Evolutionary conservation across 2,888 invertebrate genomes (phyloP).

Genomic region (Drosophila rubida): DNA sequence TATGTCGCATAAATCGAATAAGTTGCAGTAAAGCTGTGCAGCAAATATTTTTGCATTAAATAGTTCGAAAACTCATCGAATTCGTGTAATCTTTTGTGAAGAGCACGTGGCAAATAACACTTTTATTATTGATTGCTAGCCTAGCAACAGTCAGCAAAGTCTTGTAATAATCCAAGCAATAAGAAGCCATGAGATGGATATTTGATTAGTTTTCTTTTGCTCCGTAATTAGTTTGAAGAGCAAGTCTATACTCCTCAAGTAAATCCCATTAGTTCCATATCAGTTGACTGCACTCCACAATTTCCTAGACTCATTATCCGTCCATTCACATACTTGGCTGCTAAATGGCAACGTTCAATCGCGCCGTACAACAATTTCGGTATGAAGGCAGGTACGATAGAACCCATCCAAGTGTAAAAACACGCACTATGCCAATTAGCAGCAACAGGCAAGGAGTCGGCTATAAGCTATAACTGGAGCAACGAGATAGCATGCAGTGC

Average conservation of each 20-base stretch:
- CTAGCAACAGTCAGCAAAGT: neutral
- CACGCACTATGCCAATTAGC: constrained; percentile 74
- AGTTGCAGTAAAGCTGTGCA: too few relatives aligned
- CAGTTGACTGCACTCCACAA: constrained; percentile 25
- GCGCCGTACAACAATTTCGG: constrained; percentile 20
- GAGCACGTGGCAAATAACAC: neutral
- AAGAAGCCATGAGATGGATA: neutral
- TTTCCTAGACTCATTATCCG: constrained; percentile 34
- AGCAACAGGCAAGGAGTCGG: constrained; percentile 63
- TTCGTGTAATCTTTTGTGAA: too few relatives aligned
- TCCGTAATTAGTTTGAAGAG: constrained; percentile 1
- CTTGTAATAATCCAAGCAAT: neutral
- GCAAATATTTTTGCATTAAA: too few relatives aligned
- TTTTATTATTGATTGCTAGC: neutral
- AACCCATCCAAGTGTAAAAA: constrained; percentile 56
- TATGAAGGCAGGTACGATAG: neutral
- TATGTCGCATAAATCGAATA: too few relatives aligned
- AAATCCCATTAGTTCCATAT: constrained; percentile 32
- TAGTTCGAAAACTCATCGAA: too few relatives aligned
- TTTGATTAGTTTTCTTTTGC: constrained; percentile 8
- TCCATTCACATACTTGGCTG: constrained; percentile 25
- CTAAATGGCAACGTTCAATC: constrained; percentile 46
- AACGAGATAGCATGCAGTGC: constrained; percentile 34
- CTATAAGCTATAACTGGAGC: constrained; percentile 28
- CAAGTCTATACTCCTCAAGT: neutral